Percentiles rank a stretch among this genome's conserved stretches.
phyloP scores from a whole-genome alignment of 1,140 invertebrate species.

The Propsilocerus akamusi region DNA sequence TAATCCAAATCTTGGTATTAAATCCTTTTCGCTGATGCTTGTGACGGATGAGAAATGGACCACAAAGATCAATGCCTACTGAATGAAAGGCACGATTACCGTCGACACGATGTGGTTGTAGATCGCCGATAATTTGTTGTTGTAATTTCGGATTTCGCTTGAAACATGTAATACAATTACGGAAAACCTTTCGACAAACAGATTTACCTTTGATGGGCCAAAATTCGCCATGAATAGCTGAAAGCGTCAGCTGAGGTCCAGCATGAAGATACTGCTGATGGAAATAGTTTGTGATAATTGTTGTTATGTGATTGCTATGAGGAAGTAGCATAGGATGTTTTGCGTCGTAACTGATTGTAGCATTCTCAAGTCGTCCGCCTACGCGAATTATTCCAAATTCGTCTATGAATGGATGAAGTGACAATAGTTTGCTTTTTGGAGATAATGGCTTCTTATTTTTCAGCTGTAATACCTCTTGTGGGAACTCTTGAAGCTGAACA shows the following conservation, averaged over 20 bases:
- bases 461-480: slow-evolving; percentile 2
- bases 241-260: slow-evolving; percentile 15
- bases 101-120: slow-evolving; percentile 10
- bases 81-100: slow-evolving; percentile 13
- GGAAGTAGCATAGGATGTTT: slow-evolving; percentile 25
- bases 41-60: slow-evolving; percentile 12
- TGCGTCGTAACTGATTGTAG: slow-evolving; percentile 12
- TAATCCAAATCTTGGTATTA: slow-evolving; percentile 9
- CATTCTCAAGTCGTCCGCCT: slow-evolving; percentile 20
- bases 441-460: slow-evolving; percentile 5
- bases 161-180: slow-evolving; percentile 18
- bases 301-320: slow-evolving; percentile 14
- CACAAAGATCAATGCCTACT: slow-evolving; percentile 18
- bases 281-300: slow-evolving; percentile 16
- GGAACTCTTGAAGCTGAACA: slow-evolving; percentile 9
- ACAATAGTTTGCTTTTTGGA: slow-evolving; percentile 8
- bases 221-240: slow-evolving; percentile 10
- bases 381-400: slow-evolving; percentile 20
- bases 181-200: slow-evolving; percentile 10
- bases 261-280: slow-evolving; percentile 18
- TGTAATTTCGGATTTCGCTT: slow-evolving; percentile 10
- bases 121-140: slow-evolving; percentile 17
- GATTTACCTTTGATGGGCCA: slow-evolving; percentile 16
- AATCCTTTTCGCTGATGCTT: neutral
- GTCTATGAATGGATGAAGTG: slow-evolving; percentile 21